phyloP scores from a whole-genome alignment of 2,797 vertebrate genomes.

The Falco berigora region DNA sequence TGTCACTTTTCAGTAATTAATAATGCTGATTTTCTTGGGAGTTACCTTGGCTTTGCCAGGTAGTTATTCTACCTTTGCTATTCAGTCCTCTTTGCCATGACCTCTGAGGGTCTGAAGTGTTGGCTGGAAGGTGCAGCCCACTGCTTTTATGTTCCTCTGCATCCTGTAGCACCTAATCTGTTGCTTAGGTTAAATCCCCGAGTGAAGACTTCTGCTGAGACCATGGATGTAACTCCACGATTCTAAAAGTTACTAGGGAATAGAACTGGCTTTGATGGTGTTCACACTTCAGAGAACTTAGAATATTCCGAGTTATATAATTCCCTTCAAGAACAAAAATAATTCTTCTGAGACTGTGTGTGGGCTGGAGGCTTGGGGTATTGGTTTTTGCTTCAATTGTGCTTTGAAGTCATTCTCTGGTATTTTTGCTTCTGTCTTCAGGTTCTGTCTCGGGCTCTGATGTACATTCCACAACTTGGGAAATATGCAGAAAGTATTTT shows the following conservation, averaged over 20 bases:
- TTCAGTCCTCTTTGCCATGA: background rate
- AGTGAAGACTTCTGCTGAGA: background rate
- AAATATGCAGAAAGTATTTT: constrained; percentile 96
- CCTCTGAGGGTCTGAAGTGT: background rate
- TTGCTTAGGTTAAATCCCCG: background rate
- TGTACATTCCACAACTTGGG: constrained; percentile 97
- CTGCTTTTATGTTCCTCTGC: background rate
- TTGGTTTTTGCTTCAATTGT: background rate
- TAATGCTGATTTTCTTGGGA: background rate
- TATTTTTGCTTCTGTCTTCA: constrained; percentile 35
- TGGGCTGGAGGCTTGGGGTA: constrained; percentile 21
- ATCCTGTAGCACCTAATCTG: background rate
- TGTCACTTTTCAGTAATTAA: background rate
- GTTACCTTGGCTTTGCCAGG: background rate
- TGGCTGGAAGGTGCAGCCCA: background rate
- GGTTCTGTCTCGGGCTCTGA: constrained; percentile 93
- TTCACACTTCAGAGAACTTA: background rate
- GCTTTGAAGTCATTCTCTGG: constrained; percentile 35
- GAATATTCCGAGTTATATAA: background rate
- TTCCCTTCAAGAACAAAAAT: background rate
- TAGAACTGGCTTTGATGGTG: background rate
- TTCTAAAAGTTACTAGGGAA: background rate
- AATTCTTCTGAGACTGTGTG: constrained; percentile 19
- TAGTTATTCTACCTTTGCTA: background rate
- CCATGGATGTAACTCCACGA: background rate